Evolutionary conservation across 2,113 vertebrate species (phyloP), one percentile per base, ranked within the genome.

Genomic region (Hyperoodon ampullatus): DNA sequence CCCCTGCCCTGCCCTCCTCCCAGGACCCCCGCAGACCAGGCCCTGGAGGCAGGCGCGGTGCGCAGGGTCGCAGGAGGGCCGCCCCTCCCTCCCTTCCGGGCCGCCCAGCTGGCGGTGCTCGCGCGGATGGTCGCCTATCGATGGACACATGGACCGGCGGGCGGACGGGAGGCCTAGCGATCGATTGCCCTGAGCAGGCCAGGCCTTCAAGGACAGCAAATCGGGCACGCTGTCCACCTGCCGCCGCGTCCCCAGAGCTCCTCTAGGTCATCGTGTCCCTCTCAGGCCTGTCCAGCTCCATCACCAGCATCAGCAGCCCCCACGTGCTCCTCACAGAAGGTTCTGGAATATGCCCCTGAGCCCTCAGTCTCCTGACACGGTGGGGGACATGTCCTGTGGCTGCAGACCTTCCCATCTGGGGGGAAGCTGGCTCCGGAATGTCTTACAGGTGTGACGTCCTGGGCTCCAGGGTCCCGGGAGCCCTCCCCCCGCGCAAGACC

Each of bases 61-160:
- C 47, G 47, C 74, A 53, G 47, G 47, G 10, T 26, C 9, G 24
- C 60, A 11, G 60, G 60, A 26, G 9, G 60, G 60, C 60, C 15
- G 53, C 55, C 55, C 55, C 39, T 39, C 21, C 55, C 1, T 10
- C 1, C 18, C 18, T 55, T 21, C 19, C 18, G 6, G 55, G 16
- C 55, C 55, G 16, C 18, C 6, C 55, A 21, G 55, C 55, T 21
- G 60, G 5, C 2, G 2, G 63, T 15, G 63, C 63, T 2, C 63
- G 4, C 5, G 3, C 19, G 4, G 28, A 77, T 0, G 1, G 19
- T 0, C 33, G 44, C 50, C 47, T 33, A 33, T 77, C 16, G 0
- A 33, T 0, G 5, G 9, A 53, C 74, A 12, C 16, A 53, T 5
- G 47, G 44, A 50, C 2, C 39, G 24, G 14, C 44, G 18, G 0